Evolutionary conservation across 2,888 invertebrate species (phyloP).

Genomic region (Acronicta leporina): DNA sequence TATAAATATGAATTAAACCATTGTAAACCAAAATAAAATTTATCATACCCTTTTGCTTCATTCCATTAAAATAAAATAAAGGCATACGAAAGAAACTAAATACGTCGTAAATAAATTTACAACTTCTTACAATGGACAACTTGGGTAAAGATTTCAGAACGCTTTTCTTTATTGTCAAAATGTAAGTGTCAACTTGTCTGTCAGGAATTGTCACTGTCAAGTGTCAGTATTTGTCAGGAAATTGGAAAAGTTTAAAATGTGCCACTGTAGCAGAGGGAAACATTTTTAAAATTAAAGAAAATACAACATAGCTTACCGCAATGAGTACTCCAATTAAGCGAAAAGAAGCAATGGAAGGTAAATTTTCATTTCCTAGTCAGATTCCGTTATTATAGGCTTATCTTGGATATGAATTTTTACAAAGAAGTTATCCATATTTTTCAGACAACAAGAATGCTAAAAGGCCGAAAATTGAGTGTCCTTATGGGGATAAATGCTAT

Average conservation of each 20-base stretch:
- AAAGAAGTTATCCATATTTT: slow-evolving; percentile 47
- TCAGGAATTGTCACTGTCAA: too few relatives aligned
- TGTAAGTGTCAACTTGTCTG: too few relatives aligned
- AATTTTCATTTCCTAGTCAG: neutral
- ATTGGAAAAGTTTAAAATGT: slow-evolving; percentile 10
- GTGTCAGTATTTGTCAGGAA: too few relatives aligned
- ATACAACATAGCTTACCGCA: slow-evolving; percentile 7
- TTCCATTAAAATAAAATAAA: too few relatives aligned
- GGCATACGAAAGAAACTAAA: too few relatives aligned
- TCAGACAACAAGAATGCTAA: slow-evolving; percentile 71
- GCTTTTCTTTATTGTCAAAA: too few relatives aligned
- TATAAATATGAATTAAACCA: too few relatives aligned
- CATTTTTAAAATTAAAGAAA: slow-evolving; percentile 3
- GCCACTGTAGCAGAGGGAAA: neutral
- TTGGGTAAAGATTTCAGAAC: too few relatives aligned
- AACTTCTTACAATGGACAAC: too few relatives aligned
- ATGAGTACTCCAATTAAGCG: slow-evolving; percentile 67
- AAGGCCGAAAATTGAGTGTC: slow-evolving; percentile 89
- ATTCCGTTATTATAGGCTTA: neutral
- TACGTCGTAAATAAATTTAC: too few relatives aligned
- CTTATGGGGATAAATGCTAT: slow-evolving; percentile 94
- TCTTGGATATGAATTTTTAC: neutral
- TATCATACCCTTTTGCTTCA: too few relatives aligned
- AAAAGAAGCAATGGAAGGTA: slow-evolving; percentile 65
- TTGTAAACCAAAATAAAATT: too few relatives aligned